A percentile compares a stretch with the other conserved stretches of the same genome.
phyloP scores from a whole-genome alignment of 1,140 invertebrate species.

The Belonocnema kinseyi region DNA sequence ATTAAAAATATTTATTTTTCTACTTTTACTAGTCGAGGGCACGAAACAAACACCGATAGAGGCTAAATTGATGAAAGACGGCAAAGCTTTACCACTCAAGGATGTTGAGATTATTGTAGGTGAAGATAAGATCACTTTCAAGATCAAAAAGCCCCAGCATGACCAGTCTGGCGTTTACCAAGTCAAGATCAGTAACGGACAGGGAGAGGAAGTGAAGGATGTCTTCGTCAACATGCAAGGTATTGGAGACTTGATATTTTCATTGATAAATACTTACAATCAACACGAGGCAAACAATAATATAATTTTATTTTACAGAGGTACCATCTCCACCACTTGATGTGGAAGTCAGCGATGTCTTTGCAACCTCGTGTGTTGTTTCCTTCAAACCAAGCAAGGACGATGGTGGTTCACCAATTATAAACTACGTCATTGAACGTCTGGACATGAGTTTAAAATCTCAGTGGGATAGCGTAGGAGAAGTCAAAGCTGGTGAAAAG shows the following conservation, averaged over 20 bases:
- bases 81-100: conserved; percentile 89
- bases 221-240: conserved; percentile 91
- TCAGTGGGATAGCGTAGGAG: conserved; percentile 90
- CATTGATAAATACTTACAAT: no score
- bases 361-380: conserved; percentile 93
- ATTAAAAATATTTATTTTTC: conserved; percentile 30
- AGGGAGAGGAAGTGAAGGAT: conserved; percentile 91
- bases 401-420: conserved; percentile 93
- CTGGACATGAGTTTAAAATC: conserved; percentile 92
- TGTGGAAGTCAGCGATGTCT: conserved; percentile 94
- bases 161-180: conserved; percentile 89
- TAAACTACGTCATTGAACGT: conserved; percentile 95
- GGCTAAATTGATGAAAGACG: conserved; percentile 92
- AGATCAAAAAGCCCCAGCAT: conserved; percentile 91
- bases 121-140: conserved; percentile 93
- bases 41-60: conserved; percentile 90
- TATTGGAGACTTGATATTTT: conserved; percentile 56
- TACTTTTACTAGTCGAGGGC: conserved; percentile 82
- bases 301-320: conserved; percentile 76
- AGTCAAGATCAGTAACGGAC: conserved; percentile 89
- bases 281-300: no score
- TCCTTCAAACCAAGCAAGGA: conserved; percentile 94
- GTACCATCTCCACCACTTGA: conserved; percentile 91
- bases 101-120: conserved; percentile 92
- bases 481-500: conserved; percentile 81